Evolutionary conservation across 2,888 invertebrate genomes (phyloP), one percentile per base, ranked within the genome.

Genomic region (Euzophera pinguis): DNA sequence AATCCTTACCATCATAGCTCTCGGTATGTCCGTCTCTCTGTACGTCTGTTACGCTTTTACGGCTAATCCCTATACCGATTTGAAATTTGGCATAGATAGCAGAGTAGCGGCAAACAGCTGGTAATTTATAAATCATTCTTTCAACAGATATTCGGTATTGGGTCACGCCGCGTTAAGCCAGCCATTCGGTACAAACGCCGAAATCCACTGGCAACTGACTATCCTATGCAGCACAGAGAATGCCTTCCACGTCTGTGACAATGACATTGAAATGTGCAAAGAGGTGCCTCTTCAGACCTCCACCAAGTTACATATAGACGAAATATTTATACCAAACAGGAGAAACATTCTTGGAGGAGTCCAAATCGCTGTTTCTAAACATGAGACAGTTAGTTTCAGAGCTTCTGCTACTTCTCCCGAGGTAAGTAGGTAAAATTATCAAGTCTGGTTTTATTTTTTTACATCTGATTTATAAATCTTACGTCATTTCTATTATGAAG

Each of bases 291-390:
- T 88, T 0, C 65, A 67, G 0, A 53, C 69, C 0, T 63, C 82
- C 0, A 55, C 47, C 1, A 90, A 88, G 56, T 35, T 85, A 17
- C 84, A 79, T 39, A 49, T 85, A 1, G 84, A 84, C 1, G 87
- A 88, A 54, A 76, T 89, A 0, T 90, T 78, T 51, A 59, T 88
- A 39, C 89, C 90, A 0, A 90, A 90, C 43, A 71, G 82, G 51
- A 76, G 80, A 22, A 80, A 87, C 38, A 85, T 89, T n/a, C 59
- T 88, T 4, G 86, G 88, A 7, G 85, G 84, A 0, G 67, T 90
- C 0, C 73, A 78, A 29, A 63, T 90, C 0, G 59, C 71, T 0
- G 81, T 87, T 27, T 60, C 62, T 0, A 81, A 75, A 45, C 69
- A 75, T 14, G 86, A 86, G 12, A 67, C 75, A 1, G 65, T 87